phyloP scores from a whole-genome alignment of 2,888 invertebrate species.

The Hetaerina titia region DNA sequence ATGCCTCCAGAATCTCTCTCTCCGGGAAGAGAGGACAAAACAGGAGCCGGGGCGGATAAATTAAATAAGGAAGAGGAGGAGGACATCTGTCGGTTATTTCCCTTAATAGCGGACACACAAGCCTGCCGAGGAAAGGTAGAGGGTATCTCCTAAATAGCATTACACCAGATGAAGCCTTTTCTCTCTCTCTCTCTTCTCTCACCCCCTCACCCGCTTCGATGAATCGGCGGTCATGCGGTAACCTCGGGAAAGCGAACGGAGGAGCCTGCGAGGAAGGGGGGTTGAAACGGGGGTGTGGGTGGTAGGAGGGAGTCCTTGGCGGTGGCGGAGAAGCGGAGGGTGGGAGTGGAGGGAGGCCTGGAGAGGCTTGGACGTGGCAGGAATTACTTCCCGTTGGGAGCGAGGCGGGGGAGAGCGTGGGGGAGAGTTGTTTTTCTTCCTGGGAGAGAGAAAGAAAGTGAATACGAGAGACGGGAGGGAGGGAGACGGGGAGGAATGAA shows the following conservation, averaged over 20 bases:
- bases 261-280: no score
- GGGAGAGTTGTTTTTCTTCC: background rate
- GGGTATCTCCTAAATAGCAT: background rate
- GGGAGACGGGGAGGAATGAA: background rate
- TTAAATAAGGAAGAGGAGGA: background rate
- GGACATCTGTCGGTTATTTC: conserved; percentile 34
- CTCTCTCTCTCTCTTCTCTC: background rate
- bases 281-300: background rate
- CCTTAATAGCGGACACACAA: background rate
- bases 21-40: no score
- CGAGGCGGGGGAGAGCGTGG: background rate
- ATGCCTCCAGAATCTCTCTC: background rate
- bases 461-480: background rate
- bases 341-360: background rate
- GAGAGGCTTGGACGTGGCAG: background rate
- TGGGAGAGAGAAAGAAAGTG: background rate
- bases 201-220: background rate
- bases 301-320: background rate
- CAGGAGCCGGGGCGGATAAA: background rate
- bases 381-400: background rate
- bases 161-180: background rate
- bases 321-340: no score
- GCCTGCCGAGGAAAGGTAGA: background rate
- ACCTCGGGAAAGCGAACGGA: background rate
- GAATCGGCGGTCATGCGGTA: background rate